A percentile compares a stretch with the other conserved stretches of the same genome.
phyloP scores from a whole-genome alignment of 2,888 invertebrate genomes.

The Marronus borbonicus region DNA sequence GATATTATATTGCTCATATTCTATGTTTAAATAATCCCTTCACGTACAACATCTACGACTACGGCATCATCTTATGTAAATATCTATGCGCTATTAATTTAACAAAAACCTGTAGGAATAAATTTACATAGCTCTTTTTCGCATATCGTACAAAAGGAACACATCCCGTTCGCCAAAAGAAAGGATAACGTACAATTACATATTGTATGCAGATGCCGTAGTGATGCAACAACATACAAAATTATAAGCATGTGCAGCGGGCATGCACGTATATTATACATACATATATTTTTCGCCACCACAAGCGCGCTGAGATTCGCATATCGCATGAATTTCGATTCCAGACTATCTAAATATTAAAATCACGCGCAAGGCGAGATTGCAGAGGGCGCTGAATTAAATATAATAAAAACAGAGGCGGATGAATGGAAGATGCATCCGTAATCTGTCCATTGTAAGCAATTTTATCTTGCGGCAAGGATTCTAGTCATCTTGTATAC shows the following conservation, averaged over 20 bases:
- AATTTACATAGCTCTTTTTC: slow-evolving; percentile 41
- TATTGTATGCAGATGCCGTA: slow-evolving; percentile 49
- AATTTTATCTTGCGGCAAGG: not conserved
- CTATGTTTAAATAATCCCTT: too few relatives aligned
- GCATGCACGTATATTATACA: not conserved
- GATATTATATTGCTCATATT: not conserved
- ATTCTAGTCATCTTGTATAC: too few relatives aligned
- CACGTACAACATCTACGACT: too few relatives aligned
- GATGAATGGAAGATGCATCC: not conserved
- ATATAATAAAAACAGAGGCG: slow-evolving; percentile 7
- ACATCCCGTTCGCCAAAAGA: too few relatives aligned
- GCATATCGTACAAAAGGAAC: not conserved
- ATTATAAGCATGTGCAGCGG: slow-evolving; percentile 13
- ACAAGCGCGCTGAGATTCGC: slow-evolving; percentile 7
- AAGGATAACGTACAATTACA: slow-evolving; percentile 48
- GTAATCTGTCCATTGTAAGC: slow-evolving; percentile 12
- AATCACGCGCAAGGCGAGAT: not conserved
- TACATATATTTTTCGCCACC: slow-evolving; percentile 11
- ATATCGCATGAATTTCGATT: slow-evolving; percentile 18
- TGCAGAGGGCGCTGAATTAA: not conserved
- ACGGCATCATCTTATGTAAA: slow-evolving; percentile 13
- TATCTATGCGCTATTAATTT: slow-evolving; percentile 50
- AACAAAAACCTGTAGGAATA: slow-evolving; percentile 42
- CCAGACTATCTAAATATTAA: slow-evolving; percentile 35
- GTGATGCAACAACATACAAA: slow-evolving; percentile 21